Base-by-base conservation (phyloP, 2,113 vertebrate genomes). In the Ptychochromis oligacanthus region DNA sequence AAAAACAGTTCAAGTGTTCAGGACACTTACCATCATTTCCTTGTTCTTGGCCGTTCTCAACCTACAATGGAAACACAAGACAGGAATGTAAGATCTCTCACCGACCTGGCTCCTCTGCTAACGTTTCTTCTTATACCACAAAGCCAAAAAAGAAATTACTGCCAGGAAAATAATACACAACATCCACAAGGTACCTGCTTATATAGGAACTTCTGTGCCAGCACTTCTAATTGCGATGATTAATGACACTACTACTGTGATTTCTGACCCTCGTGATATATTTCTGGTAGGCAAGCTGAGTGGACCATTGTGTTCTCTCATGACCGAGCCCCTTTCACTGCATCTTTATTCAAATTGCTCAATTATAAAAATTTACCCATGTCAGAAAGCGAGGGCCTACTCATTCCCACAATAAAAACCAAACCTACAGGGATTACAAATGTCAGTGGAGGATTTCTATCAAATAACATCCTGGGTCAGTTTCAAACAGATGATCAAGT, bases 21-120 rank as follows among this genome's bases (percentile, higher is more conserved):
- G 72, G 46, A 80, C 8, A 90, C 95, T 95, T 76, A 96, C 96
- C 96, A 82, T 95, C 81, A 28, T 82, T 92, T n/a, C 82, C 88
- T 85, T 83, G 87, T 64, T 96, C 93, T 38, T 93, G 79, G 61
- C 94, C 93, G 24, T 95, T 94, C 54, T 93, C 90, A 55, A 75
- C 91, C 96, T 96, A 61, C 12, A 90, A 90, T 14, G 76, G 75
- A 90, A 92, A 90, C 75, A 89, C 0, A 49, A 64, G 43, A 88
- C 12, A 80, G 52, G 14, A 17, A 46, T 17, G 49, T 87, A 43
- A 87, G 28, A 79, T 61, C 7, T 38, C 9, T 38, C 60, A 56
- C 24, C 20, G 17, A 72, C 67, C 26, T 72, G 67, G 67, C 26
- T 67, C 64, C 64, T 28, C 64, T 67, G 62, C 62, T 9, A 72